Base-by-base conservation (phyloP, 53 echinoderm and acorn worm species). In the Henricia sp. region DNA sequence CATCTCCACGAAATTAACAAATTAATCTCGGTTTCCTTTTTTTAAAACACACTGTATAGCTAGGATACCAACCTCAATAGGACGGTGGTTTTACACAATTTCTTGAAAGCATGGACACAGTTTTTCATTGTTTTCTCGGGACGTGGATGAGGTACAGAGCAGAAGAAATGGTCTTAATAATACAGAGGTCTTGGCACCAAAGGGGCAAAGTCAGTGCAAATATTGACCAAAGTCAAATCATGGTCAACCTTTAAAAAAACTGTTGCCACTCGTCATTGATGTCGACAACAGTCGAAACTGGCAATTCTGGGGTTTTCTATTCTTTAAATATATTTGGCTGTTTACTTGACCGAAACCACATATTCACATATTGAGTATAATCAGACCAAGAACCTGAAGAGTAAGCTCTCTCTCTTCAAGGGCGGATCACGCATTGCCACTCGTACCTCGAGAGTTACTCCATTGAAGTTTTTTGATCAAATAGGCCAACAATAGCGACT, bases 181-280 rank as follows among this genome's bases (percentile, higher is more conserved):
- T n/a, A n/a, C n/a, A n/a, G 19, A 28, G 23, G 14, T 23, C n/a
- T 19, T 39, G 35, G 43, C 38, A 58, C 28, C 13, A 21, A 12
- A 16, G 24, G 38, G 37, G 42, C 57, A 28, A 5, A 14, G n/a
- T 9, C 59, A 76, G 59, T 27, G 76, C 41, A 24, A 76, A 58
- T 59, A 59, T 76, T 76, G 40, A 76, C 76, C 11, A 0, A 12
- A 10, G 41, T 38, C 34, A 73, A 20, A 34, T 52, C 1, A 72
- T 25, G 36, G 6, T 52, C 2, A 34, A 19, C 16, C 36, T 8
- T 10, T 12, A 20, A 30, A 0, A 72, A 39, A 73, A 73, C 20
- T 76, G 76, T 76, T 76, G 57, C 76, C 59, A n/a, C n/a, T n/a
- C n/a, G n/a, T n/a, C n/a, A 76, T 23, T 40, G 76, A 76, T 76